Evolutionary conservation across 2,797 vertebrate species (phyloP), one percentile per base, ranked within the genome.

Genomic region (Falco concolor): DNA sequence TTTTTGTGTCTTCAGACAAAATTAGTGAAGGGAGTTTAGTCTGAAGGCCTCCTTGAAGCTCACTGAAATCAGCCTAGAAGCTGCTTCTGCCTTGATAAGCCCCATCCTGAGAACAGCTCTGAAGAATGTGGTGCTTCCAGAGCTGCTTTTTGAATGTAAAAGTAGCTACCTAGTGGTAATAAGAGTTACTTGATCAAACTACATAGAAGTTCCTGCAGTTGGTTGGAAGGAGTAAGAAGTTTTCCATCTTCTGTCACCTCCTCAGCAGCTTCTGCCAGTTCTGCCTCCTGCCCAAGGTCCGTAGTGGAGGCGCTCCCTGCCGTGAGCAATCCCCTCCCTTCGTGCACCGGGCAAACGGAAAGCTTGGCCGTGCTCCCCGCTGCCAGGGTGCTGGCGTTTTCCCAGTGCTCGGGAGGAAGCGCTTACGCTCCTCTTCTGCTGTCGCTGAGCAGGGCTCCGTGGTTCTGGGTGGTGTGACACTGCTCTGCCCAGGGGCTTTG

Each of bases 1-100:
- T 79, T 89, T 85, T 74, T 84, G 40, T 61, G 82, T 94, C 72
- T 93, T 92, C 73, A 83, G 79, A 75, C 40, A 80, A 75, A 80
- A 78, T 56, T 36, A 57, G 73, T 27, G 69, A 50, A 57, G 73
- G 44, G 49, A 74, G 24, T 84, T 93, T 49, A 53, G 63, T 92
- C 68, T 86, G 59, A 76, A 40, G 28, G 81, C 44, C 44, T 93
- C 19, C 75, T 82, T 80, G 76, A 84, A 76, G 83, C 72, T 87
- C 2, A 1, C 36, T 80, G 61, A 38, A 93, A 54, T 90, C 47
- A 36, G 45, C 53, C 17, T 13, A 12, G 28, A 32, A 67, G 27
- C 40, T 63, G 30, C 79, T 82, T 56, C 40, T 85, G 75, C 60
- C 79, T 94, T 1, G 8, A 2, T 91, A 61, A 86, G 47, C 34